Conservation (phyloP, 35 echinoderm and acorn worm genomes). For the Ptychodera flava region DNA sequence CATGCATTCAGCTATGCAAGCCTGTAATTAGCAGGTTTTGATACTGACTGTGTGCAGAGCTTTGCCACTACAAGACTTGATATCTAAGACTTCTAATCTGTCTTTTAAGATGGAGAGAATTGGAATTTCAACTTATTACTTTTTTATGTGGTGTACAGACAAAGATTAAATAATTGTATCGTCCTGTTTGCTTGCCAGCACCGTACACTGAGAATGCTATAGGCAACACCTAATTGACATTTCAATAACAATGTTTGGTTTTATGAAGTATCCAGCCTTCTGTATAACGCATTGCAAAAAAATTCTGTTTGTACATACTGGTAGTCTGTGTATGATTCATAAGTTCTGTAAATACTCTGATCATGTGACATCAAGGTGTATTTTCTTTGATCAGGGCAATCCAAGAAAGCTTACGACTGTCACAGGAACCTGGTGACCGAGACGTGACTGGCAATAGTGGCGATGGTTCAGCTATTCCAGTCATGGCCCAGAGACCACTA, state of each 20-base stretch:
- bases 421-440: conserved; percentile 6
- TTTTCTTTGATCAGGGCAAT: conserved; percentile 59
- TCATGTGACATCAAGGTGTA: not conserved
- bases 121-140: not conserved
- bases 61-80: not conserved
- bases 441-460: not conserved
- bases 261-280: too few species aligned
- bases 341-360: not conserved
- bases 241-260: not conserved
- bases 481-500: too few species aligned
- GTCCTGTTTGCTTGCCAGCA: not conserved
- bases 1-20: not conserved
- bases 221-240: not conserved
- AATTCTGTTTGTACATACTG: not conserved
- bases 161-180: too few species aligned
- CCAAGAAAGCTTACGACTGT: conserved; percentile 60
- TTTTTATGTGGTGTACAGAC: too few species aligned
- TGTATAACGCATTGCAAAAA: too few species aligned
- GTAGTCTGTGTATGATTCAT: too few species aligned
- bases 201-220: not conserved
- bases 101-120: not conserved
- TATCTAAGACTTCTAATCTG: not conserved
- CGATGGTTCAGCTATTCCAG: conserved; percentile 8
- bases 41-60: not conserved
- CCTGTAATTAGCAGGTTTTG: not conserved